Conservation (phyloP, 1,140 invertebrate species). For the Caenorhabditis tropicalis region DNA sequence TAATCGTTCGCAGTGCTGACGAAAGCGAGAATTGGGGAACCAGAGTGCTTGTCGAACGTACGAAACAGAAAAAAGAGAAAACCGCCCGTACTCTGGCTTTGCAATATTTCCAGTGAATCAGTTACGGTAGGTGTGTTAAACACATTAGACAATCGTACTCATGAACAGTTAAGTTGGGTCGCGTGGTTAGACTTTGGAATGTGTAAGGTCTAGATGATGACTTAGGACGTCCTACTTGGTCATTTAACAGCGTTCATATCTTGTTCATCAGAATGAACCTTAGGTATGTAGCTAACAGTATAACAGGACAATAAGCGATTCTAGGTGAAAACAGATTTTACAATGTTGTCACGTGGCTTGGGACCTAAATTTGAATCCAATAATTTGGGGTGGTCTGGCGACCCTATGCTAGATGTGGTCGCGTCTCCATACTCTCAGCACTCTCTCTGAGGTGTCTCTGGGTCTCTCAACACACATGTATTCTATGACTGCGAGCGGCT, state of each 20-base stretch:
- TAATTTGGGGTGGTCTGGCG: conserved; percentile 8
- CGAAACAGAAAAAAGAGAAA: not conserved
- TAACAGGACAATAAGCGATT: too few relatives aligned
- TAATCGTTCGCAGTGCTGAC: too few relatives aligned
- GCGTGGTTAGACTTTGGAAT: not conserved
- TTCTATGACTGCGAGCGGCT: conserved; percentile 14
- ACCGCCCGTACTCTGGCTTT: too few relatives aligned
- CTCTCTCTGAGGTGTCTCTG: not conserved
- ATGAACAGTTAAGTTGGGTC: too few relatives aligned
- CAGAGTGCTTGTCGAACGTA: too few relatives aligned
- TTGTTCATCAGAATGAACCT: not conserved
- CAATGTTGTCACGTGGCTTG: not conserved
- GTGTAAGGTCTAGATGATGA: not conserved
- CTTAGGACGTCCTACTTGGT: not conserved
- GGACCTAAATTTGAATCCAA: conserved; percentile 36
- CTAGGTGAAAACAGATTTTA: not conserved
- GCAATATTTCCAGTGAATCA: not conserved
- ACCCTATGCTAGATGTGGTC: conserved; percentile 24
- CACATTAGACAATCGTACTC: too few relatives aligned
- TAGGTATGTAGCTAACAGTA: too few relatives aligned
- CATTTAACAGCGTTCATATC: not conserved
- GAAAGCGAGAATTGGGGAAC: too few relatives aligned
- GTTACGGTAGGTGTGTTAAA: not conserved
- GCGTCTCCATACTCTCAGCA: conserved; percentile 25
- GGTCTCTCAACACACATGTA: not conserved